Evolutionary conservation across 1,140 invertebrate genomes (phyloP).

Genomic region (Ceratoteleas bidentatus): DNA sequence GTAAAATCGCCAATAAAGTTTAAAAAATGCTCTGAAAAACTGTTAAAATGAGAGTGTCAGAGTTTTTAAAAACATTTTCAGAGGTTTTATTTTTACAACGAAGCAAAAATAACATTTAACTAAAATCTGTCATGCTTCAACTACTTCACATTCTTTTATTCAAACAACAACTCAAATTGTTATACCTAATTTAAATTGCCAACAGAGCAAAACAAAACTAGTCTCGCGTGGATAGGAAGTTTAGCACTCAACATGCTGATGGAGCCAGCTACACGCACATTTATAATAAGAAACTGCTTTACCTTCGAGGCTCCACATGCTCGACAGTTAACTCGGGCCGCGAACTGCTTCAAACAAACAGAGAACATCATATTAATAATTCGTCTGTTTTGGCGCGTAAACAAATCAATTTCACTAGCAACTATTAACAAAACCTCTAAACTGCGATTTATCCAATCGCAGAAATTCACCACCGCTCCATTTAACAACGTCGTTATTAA

Average conservation of each 20-base stretch:
- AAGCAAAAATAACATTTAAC: no score
- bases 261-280: slow-evolving; percentile 56
- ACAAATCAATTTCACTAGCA: slow-evolving; percentile 22
- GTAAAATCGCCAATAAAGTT: no score
- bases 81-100: no score
- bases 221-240: slow-evolving; percentile 15
- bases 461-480: background rate
- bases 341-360: slow-evolving; percentile 76
- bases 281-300: slow-evolving; percentile 69
- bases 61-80: no score
- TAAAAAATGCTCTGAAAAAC: no score
- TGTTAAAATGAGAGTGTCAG: no score
- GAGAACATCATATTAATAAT: slow-evolving; percentile 66
- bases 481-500: slow-evolving; percentile 5
- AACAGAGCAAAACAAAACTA: slow-evolving; percentile 33
- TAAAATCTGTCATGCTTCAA: no score
- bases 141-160: no score
- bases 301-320: slow-evolving; percentile 77
- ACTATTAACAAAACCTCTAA: no score
- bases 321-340: slow-evolving; percentile 77
- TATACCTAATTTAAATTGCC: slow-evolving; percentile 3
- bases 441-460: no score
- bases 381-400: background rate
- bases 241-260: slow-evolving; percentile 59
- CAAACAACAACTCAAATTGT: no score